Evolutionary conservation across 2,888 invertebrate species (phyloP).

Genomic region (Vannuccia rotundouncinata): DNA sequence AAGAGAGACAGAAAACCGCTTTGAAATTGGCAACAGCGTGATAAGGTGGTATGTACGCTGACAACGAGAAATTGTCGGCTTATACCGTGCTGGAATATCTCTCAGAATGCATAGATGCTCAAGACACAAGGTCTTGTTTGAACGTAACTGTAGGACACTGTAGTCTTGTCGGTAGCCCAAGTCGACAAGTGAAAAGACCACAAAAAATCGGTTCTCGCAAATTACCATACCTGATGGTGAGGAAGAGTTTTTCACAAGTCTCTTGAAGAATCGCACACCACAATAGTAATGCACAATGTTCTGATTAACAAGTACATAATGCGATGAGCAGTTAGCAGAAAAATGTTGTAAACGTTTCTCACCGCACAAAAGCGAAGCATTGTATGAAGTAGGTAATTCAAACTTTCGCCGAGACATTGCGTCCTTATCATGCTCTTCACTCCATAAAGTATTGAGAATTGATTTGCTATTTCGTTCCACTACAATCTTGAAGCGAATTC

Average conservation of each 20-base stretch:
- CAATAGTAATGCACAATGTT: not conserved
- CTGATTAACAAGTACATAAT: not conserved
- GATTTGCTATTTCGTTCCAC: no score
- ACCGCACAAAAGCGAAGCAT: not conserved
- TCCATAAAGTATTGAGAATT: no score
- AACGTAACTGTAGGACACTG: not conserved
- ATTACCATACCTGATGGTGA: not conserved
- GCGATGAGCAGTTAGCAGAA: not conserved
- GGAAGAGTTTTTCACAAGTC: no score
- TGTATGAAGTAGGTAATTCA: no score
- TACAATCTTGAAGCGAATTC: no score
- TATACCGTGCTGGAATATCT: constrained; percentile 11
- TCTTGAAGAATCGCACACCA: constrained; percentile 1
- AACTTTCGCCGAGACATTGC: no score
- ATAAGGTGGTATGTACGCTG: not conserved
- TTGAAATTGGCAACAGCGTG: constrained; percentile 21
- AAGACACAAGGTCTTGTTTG: not conserved
- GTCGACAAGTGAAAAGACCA: not conserved
- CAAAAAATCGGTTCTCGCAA: not conserved
- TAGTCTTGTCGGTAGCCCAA: constrained; percentile 3
- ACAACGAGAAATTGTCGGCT: not conserved
- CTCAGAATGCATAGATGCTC: constrained; percentile 12
- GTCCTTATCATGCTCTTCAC: no score
- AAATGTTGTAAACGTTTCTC: not conserved
- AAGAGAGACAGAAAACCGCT: not conserved